Conservation (phyloP, 2,113 vertebrate species). For the Abramis brama region DNA sequence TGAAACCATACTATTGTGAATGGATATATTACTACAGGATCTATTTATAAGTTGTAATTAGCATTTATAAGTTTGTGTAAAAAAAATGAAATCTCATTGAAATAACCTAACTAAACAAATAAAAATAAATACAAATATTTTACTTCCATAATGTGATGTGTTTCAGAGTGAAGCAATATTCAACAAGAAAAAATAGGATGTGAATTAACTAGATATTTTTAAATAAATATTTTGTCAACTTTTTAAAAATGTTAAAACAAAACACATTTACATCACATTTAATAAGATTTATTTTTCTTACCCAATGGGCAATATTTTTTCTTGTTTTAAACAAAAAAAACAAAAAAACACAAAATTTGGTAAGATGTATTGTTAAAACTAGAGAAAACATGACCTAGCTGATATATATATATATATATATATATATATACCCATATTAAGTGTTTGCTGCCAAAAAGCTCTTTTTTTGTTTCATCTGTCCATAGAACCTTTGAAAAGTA, state of each 20-base stretch:
- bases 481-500: no score
- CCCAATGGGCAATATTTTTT: not conserved
- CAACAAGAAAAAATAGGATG: not conserved
- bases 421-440: no score
- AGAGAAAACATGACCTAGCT: no score
- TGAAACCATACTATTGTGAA: not conserved
- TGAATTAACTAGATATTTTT: not conserved
- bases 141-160: not conserved
- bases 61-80: not conserved
- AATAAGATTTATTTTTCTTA: not conserved
- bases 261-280: not conserved
- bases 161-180: not conserved
- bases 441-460: no score
- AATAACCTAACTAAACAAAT: not conserved
- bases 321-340: not conserved
- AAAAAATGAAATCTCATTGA: not conserved
- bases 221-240: no score
- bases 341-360: not conserved
- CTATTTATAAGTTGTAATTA: not conserved
- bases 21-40: not conserved
- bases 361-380: no score
- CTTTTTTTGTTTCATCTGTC: no score
- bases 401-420: no score
- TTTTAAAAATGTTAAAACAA: not conserved
- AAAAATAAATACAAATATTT: not conserved